phyloP scores from a whole-genome alignment of 2,113 vertebrate species.

The Ia io region DNA sequence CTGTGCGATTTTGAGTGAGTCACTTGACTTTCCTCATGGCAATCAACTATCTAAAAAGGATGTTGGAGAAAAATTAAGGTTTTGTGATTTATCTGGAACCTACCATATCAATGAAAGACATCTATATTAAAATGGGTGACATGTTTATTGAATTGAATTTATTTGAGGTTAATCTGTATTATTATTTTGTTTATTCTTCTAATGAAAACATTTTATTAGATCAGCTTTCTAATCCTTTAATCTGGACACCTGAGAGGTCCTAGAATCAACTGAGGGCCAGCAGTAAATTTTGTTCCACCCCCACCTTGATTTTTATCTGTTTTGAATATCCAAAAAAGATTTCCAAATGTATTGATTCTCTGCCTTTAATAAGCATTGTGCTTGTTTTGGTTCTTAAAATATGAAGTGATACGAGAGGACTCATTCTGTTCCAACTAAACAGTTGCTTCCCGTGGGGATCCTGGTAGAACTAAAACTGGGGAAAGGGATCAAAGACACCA shows the following conservation, averaged over 20 bases:
- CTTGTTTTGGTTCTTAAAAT: background rate
- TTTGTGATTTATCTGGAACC: background rate
- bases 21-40: background rate
- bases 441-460: background rate
- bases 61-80: background rate
- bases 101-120: background rate
- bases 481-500: background rate
- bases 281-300: background rate
- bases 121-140: background rate
- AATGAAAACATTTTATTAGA: slow-evolving; percentile 4
- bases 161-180: slow-evolving; percentile 1
- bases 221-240: background rate
- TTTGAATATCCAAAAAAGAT: background rate
- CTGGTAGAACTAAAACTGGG: background rate
- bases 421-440: background rate
- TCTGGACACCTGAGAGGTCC: background rate
- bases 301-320: background rate
- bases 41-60: background rate
- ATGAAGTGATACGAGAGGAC: background rate
- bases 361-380: background rate
- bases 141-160: background rate
- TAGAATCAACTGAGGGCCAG: background rate
- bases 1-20: background rate
- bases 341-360: background rate
- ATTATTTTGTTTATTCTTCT: background rate